Evolutionary conservation across 2,113 vertebrate genomes (phyloP).

Genomic region (Plectropomus leopardus): DNA sequence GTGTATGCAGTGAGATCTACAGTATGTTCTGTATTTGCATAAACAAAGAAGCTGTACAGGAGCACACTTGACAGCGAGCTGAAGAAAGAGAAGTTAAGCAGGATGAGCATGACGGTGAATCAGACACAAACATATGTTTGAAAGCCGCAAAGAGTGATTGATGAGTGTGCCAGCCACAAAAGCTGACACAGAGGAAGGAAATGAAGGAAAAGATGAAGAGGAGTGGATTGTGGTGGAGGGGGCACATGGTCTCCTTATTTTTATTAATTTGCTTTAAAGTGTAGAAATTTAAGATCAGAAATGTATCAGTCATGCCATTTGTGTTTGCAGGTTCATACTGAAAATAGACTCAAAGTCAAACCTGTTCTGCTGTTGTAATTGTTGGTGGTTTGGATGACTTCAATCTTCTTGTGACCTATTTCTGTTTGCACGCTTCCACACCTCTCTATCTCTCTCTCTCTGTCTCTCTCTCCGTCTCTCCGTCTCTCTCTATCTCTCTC

Average conservation of each 20-base stretch:
- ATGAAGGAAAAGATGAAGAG: background rate
- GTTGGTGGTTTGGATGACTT: background rate
- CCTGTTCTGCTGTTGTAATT: background rate
- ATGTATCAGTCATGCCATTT: background rate
- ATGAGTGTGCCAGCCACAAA: background rate
- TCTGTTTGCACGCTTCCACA: constrained; percentile 8
- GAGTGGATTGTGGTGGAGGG: too few species aligned
- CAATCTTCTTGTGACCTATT: background rate
- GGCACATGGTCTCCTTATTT: background rate
- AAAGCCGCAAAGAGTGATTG: constrained; percentile 6
- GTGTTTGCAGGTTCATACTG: background rate
- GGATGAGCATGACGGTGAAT: constrained; percentile 21
- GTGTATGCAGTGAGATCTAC: background rate
- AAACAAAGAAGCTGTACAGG: background rate
- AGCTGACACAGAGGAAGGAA: background rate
- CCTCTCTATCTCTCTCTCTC: too few species aligned
- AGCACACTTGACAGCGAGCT: background rate
- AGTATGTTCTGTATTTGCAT: constrained; percentile 1
- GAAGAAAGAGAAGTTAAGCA: constrained; percentile 18
- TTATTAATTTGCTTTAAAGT: background rate
- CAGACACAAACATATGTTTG: constrained; percentile 3
- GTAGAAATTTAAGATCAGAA: background rate
- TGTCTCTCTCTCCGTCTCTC: too few species aligned
- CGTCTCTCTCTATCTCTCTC: background rate
- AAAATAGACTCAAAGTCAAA: background rate